Evolutionary conservation across 1,140 invertebrate species (phyloP).

Genomic region (Vanessa atalanta): DNA sequence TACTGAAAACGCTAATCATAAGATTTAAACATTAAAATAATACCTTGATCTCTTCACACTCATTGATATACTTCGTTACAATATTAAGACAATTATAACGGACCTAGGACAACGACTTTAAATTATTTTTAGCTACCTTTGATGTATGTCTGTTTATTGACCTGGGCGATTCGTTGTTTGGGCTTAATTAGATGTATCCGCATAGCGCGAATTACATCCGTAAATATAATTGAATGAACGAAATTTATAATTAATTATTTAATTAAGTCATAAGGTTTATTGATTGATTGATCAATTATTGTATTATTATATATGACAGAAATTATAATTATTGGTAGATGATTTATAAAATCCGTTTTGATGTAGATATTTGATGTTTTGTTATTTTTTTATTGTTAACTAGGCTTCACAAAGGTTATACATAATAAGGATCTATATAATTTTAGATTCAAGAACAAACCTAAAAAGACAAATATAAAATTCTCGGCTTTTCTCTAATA

Average conservation of each 20-base stretch:
- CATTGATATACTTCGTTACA: background rate
- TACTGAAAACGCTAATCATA: too few relatives aligned
- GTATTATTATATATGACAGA: too few relatives aligned
- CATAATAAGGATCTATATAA: too few relatives aligned
- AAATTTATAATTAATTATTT: background rate
- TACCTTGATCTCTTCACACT: background rate
- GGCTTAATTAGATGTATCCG: constrained; percentile 26
- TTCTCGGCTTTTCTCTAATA: too few relatives aligned
- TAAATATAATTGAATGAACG: constrained; percentile 12
- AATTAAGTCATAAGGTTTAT: background rate
- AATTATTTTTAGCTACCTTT: constrained; percentile 33
- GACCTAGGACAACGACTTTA: constrained; percentile 30
- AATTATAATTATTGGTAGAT: too few relatives aligned
- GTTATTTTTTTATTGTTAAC: too few relatives aligned
- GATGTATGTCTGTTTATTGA: constrained; percentile 31
- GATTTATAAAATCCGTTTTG: too few relatives aligned
- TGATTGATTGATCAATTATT: too few relatives aligned
- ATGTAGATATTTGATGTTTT: too few relatives aligned
- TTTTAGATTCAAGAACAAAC: too few relatives aligned
- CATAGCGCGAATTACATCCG: constrained; percentile 17
- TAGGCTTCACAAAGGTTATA: too few relatives aligned
- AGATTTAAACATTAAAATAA: background rate
- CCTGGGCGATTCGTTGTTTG: constrained; percentile 27
- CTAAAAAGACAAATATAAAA: too few relatives aligned
- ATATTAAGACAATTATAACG: constrained; percentile 23